A percentile compares a stretch with the other conserved stretches of the same genome.
These are phyloP conservation scores for Variabilichromis moorii DNA, from an alignment of 2,113 vertebrate species.

Conservation along the genomic window DNA sequence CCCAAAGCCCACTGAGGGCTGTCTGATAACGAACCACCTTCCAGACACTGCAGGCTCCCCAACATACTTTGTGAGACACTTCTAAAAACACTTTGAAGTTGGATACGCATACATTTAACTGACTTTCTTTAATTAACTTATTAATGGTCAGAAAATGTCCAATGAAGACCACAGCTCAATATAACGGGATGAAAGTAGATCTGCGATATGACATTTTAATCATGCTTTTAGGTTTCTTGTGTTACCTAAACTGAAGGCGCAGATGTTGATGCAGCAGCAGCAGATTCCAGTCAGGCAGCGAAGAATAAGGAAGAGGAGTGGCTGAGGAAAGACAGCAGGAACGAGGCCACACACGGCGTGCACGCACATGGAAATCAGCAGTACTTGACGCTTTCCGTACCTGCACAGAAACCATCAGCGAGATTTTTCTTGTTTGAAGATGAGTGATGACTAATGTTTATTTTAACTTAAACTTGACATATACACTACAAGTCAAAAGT, in stretches of 20 bases:
- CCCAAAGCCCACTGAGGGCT: not conserved
- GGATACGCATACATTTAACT: not conserved
- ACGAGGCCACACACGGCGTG: conserved; percentile 39
- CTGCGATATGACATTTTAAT: not conserved
- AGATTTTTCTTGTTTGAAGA: not conserved
- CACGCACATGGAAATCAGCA: conserved; percentile 45
- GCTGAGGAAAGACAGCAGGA: conserved; percentile 47
- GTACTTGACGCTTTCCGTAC: conserved; percentile 58
- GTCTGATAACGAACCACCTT: not conserved
- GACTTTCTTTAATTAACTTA: not conserved
- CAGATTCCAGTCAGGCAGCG: conserved; percentile 61
- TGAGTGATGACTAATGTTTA: not conserved
- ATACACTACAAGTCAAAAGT: not conserved
- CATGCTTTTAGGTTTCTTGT: not conserved
- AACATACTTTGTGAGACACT: not conserved
- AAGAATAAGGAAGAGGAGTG: conserved; percentile 42
- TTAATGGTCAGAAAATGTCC: not conserved
- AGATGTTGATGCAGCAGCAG: conserved; percentile 61
- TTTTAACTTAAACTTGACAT: not conserved
- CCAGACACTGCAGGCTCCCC: not conserved
- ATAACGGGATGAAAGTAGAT: not conserved
- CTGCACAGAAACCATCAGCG: conserved; percentile 8
- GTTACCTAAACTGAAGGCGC: conserved; percentile 66
- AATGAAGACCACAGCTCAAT: not conserved
- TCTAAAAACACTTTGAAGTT: not conserved